Evolutionary conservation across 2,113 vertebrate genomes (phyloP), one percentile per base, ranked within the genome.

Genomic region (Chaetodon auriga): DNA sequence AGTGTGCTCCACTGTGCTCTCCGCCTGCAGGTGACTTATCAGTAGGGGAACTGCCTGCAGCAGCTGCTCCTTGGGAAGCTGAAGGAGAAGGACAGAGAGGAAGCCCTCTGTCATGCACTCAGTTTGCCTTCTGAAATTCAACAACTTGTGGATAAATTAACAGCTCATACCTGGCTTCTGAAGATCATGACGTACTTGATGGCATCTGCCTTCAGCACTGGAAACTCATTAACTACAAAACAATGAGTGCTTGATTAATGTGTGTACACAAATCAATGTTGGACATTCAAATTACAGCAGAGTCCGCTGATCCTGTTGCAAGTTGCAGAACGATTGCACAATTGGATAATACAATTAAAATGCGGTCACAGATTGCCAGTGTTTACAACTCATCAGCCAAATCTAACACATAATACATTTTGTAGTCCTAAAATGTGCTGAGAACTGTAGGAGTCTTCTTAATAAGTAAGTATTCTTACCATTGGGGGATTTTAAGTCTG

Each of bases 151-250:
- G 0, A 64, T 36, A 53, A 36, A 18, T 25, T 0, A 18, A n/a
- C 0, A 48, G 36, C 7, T 61, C 93, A 92, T 95, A 99, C 98
- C 94, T 99, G 97, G 89, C 97, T 99, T 90, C 98, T 97, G 94
- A 99, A 99, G 94, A 99, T 99, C 98, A 99, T 99, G 57, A 99
- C 97, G 46, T 99, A 99, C 89, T 99, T 99, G 89, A 99, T 98
- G 69, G 97, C 98, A 89, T 99, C 98, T 81, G 98, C 96, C 95
- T 99, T 99, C 87, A 99, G 95, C 68, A 99, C 98, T 71, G 98
- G 98, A 93, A 98, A 99, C 92, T 99, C 98, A 85, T 99, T 99
- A 81, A 99, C 98, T 99, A 89, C 65, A 93, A 92, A 78, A 90
- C 8, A 87, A 84, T 79, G 4, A 23, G 43, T 1, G 21, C 1